Evolutionary conservation across 2,113 vertebrate species (phyloP).

Genomic region (Colaptes auratus): DNA sequence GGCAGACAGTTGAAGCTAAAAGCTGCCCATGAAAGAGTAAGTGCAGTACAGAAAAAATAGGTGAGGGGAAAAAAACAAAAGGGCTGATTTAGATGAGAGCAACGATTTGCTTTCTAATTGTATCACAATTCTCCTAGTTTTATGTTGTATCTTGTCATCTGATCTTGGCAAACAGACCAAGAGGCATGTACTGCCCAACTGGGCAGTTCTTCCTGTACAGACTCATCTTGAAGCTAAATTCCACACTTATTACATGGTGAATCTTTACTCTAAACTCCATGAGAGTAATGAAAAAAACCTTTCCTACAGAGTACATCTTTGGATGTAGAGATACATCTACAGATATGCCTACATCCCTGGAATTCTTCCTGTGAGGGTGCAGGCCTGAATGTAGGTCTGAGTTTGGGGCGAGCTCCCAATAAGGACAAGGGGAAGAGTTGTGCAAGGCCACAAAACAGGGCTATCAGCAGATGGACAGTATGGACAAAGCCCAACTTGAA

Average conservation of each 20-base stretch:
- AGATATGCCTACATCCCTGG: too few relatives aligned
- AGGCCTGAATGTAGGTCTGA: too few relatives aligned
- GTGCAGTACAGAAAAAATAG: neutral
- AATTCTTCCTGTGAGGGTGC: too few relatives aligned
- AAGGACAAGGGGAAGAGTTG: neutral
- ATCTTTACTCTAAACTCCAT: neutral
- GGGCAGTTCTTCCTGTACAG: neutral
- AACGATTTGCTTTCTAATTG: neutral
- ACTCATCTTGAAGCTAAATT: neutral
- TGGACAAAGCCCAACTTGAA: neutral
- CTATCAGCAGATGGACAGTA: neutral
- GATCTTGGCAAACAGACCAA: neutral
- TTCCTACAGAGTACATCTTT: neutral
- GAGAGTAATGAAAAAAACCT: neutral
- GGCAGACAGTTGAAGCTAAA: neutral
- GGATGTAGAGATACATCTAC: too few relatives aligned
- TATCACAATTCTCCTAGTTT: neutral
- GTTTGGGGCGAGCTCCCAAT: too few relatives aligned
- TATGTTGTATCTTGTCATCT: neutral
- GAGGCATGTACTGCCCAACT: neutral
- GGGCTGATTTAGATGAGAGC: neutral
- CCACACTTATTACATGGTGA: neutral
- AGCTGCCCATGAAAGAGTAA: neutral
- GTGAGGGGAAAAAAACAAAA: neutral
- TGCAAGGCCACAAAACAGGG: neutral